A percentile compares a stretch with the other conserved stretches of the same genome.
These are phyloP conservation scores for Doryteuthis pealeii DNA, from an alignment of 1,140 invertebrate genomes.

Conservation along the genomic window DNA sequence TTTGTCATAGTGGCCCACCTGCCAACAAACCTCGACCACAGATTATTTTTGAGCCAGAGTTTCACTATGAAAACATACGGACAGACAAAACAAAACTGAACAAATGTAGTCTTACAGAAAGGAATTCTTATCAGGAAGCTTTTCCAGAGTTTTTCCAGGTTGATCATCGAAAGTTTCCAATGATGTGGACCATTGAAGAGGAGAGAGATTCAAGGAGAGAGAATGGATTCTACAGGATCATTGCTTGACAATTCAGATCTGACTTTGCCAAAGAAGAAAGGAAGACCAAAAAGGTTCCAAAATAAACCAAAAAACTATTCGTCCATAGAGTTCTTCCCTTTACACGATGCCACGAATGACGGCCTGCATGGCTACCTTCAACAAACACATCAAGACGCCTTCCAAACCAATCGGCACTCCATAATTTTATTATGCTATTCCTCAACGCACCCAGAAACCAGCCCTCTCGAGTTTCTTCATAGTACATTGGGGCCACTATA, in stretches of 20 bases:
- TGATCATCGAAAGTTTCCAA: neutral
- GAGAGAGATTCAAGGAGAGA: neutral
- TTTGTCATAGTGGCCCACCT: neutral
- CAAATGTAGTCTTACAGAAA: neutral
- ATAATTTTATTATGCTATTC: no score
- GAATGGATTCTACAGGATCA: neutral
- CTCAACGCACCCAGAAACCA: neutral
- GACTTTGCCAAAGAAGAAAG: constrained; percentile 34
- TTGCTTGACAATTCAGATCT: neutral
- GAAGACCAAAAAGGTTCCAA: constrained; percentile 47
- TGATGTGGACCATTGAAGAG: neutral
- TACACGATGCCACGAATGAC: no score
- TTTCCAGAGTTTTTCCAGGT: constrained; percentile 3
- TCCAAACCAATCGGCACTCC: neutral
- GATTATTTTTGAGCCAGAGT: neutral
- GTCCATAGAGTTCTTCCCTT: no score
- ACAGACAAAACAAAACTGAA: neutral
- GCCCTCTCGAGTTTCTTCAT: neutral
- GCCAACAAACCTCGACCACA: neutral
- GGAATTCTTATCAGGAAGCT: neutral
- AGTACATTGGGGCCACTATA: constrained; percentile 6
- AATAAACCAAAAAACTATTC: constrained; percentile 39
- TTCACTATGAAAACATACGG: neutral
- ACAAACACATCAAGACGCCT: constrained; percentile 2
- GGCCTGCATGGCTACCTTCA: no score